Base-by-base conservation (phyloP, 2,888 invertebrate genomes). In the Drosophila mettleri region DNA sequence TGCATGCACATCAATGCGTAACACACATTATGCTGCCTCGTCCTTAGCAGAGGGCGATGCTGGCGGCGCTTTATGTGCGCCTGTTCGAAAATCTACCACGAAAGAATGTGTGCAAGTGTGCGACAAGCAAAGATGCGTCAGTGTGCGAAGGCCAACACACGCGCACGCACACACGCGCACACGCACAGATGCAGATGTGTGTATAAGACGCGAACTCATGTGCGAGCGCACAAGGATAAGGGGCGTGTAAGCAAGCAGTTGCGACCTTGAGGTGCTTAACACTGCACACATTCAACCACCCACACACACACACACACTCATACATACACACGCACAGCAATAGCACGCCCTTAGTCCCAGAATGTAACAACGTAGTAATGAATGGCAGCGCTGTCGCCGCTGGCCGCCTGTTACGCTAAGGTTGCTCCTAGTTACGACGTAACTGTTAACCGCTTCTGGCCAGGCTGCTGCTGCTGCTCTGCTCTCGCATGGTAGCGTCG, bases 401-500 rank as follows among this genome's bases (percentile, higher is more conserved):
- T 92, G 92, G 36, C 79, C 78, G 83, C 92, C 92, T 89, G 84
- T 33, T 88, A 63, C 65, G 33, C 88, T 91, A 91, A 92, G 92
- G 92, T 90, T 92, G 92, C 86, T 89, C 87, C 86, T 89, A 92
- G 92, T 92, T 92, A 92, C 92, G 92, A 90, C 92, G 91, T 91
- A 92, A 92, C 83, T 91, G 91, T 84, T 86, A 91, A 83, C 84
- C 84, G 84, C 81, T 84, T 82, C 14, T 76, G 49, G 41, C 34
- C 48, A 22, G 38, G 12, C 71, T 62, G 45, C 36, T 57, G 45
- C 36, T 57, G 43, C 41, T 54, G 74, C 51, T 72, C 83, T 79
- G 78, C 79, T 70, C 68, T 70, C 52, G 58, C 66, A 48, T 60
- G 65, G 36, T 70, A 43, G 39, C 61, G 16, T 36, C 34, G 34